Evolutionary conservation across 2,113 vertebrate species (phyloP), one percentile per base, ranked within the genome.

Genomic region (Sebastes schlegelii): DNA sequence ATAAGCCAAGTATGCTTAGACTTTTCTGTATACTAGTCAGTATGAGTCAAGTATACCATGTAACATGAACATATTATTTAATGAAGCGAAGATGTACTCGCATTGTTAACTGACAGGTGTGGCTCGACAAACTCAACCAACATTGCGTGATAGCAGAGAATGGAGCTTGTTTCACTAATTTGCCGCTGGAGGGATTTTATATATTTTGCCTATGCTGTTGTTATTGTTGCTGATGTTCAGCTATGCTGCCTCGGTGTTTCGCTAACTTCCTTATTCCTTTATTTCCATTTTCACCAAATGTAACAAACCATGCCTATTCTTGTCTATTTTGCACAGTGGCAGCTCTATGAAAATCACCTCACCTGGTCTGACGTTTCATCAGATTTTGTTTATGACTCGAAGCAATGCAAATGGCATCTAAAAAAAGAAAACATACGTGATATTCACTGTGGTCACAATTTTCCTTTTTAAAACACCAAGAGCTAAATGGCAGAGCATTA

Each of bases 81-180:
- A 86, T 76, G 43, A 66, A 86, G 72, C 9, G 1, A 77, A 60
- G 69, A 75, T 60, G 71, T 26, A 8, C 8, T 7, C 52, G 61
- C 1, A 78, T 84, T 84, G 88, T 82, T 89, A 23, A 10, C 17
- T 65, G 65, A 72, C 46, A 76, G 85, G 80, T 77, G 81, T 8
- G 45, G 60, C 71, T 67, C 4, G 73, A 78, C 45, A 77, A 77
- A 86, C 70, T 45, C 4, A 10, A 77, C 68, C 55, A 55, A 40
- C 69, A 21, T 63, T 74, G 54, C 8, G 2, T 42, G 62, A 78
- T 54, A 81, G n/a, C 42, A 8, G 48, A 13, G 78, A 2, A 14
- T 21, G 8, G n/a, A 46, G 21, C 45, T 48, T 9, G 42, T 67
- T 66, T 23, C 7, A 5, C 57, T 70, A 46, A n/a, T 34, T 21